Evolutionary conservation across 2,888 invertebrate genomes (phyloP).

Genomic region (Nezara viridula): DNA sequence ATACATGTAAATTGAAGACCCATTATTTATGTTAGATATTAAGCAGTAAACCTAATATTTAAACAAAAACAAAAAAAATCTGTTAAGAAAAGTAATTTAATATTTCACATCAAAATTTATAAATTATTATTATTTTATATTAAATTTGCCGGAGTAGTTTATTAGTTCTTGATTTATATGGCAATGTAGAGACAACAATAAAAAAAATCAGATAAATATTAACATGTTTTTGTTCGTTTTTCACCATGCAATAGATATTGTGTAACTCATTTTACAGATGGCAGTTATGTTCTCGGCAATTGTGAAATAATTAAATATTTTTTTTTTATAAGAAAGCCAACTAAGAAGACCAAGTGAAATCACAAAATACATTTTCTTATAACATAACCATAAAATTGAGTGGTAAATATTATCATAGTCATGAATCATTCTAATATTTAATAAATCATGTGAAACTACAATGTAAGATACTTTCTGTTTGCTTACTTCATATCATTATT

Average conservation of each 20-base stretch:
- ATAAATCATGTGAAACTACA: background rate
- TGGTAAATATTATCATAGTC: background rate
- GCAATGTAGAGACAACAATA: too few relatives aligned
- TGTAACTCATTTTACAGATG: background rate
- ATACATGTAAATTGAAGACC: too few relatives aligned
- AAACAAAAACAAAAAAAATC: too few relatives aligned
- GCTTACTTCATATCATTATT: too few relatives aligned
- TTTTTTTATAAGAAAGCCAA: background rate
- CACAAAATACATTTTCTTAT: background rate
- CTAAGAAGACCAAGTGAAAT: background rate
- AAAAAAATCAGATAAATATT: too few relatives aligned
- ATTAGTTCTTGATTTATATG: too few relatives aligned
- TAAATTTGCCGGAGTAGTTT: too few relatives aligned
- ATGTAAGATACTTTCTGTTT: background rate
- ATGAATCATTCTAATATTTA: background rate
- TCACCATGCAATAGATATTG: background rate
- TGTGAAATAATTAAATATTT: background rate
- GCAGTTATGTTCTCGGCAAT: background rate
- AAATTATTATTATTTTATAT: too few relatives aligned
- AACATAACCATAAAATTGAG: background rate
- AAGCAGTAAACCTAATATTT: too few relatives aligned
- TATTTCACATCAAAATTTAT: too few relatives aligned
- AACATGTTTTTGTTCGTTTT: background rate
- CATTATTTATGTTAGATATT: too few relatives aligned
- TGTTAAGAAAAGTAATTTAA: too few relatives aligned